Evolutionary conservation across 2,113 vertebrate species (phyloP).

Genomic region (Gobiocypris rarus): DNA sequence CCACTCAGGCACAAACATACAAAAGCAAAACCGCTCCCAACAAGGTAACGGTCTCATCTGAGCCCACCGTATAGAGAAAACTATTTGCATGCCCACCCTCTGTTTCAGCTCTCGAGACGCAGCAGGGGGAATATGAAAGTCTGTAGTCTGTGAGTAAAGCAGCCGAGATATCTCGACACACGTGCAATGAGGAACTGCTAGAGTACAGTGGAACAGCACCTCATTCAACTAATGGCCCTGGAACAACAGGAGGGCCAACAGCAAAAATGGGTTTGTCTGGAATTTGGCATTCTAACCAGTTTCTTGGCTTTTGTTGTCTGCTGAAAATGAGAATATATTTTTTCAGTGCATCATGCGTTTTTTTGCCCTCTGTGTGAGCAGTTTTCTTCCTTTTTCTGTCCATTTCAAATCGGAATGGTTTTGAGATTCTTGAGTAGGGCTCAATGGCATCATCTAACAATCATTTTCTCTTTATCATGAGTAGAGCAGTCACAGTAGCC

Average conservation of each 20-base stretch:
- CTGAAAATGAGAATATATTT: slow-evolving; percentile 22
- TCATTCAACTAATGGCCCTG: slow-evolving; percentile 22
- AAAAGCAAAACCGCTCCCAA: slow-evolving; percentile 44
- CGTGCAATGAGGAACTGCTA: slow-evolving; percentile 3
- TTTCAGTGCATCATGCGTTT: background rate
- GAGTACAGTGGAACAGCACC: slow-evolving; percentile 10
- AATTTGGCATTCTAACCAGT: slow-evolving; percentile 14
- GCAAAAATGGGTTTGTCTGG: slow-evolving; percentile 18
- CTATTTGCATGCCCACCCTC: slow-evolving; percentile 76
- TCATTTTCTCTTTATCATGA: slow-evolving; percentile 65
- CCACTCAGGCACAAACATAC: slow-evolving; percentile 69
- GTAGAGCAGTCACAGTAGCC: slow-evolving; percentile 44
- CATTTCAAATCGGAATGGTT: background rate
- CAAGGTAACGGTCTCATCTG: slow-evolving; percentile 60
- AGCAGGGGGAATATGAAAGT: slow-evolving; percentile 59
- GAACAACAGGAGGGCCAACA: slow-evolving; percentile 12
- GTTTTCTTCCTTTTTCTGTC: background rate
- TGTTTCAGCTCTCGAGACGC: slow-evolving; percentile 66
- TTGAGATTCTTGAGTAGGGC: slow-evolving; percentile 70
- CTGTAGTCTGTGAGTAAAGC: slow-evolving; percentile 45
- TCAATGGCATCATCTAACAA: slow-evolving; percentile 73
- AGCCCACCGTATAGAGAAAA: slow-evolving; percentile 68
- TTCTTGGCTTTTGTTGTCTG: slow-evolving; percentile 15
- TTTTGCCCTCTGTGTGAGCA: background rate
- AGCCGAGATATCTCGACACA: slow-evolving; percentile 31